Conservation (phyloP, 2,888 invertebrate genomes). For the Mactromeris polynyma region DNA sequence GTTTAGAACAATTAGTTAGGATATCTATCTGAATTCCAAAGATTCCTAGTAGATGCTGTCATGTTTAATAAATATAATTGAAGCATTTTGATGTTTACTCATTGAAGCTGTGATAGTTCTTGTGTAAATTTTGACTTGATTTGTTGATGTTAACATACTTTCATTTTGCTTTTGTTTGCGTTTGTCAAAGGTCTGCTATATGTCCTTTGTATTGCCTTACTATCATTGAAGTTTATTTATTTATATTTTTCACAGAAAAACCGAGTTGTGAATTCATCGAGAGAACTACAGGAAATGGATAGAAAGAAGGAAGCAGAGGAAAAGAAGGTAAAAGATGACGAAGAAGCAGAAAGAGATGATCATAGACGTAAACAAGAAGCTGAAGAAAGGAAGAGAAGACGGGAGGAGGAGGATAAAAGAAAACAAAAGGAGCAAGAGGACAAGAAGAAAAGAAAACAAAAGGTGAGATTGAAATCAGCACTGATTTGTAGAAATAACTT, state of each 20-base stretch:
- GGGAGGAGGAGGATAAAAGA: slow-evolving; percentile 62
- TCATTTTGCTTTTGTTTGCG: too few relatives aligned
- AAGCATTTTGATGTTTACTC: too few relatives aligned
- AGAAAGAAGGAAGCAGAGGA: slow-evolving; percentile 75
- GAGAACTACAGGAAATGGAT: slow-evolving; percentile 75
- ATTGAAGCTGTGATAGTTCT: too few relatives aligned
- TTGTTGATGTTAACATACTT: too few relatives aligned
- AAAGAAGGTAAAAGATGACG: slow-evolving; percentile 61
- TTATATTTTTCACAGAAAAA: slow-evolving; percentile 73
- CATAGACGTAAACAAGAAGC: slow-evolving; percentile 57
- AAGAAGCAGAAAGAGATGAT: slow-evolving; percentile 69
- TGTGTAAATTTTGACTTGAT: too few relatives aligned
- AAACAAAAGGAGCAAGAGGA: slow-evolving; percentile 47
- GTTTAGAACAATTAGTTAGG: too few relatives aligned
- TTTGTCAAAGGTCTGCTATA: too few relatives aligned
- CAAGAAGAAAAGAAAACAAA: slow-evolving; percentile 32
- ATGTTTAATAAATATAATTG: too few relatives aligned
- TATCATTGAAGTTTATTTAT: not conserved
- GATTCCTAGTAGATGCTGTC: too few relatives aligned
- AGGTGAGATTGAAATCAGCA: not conserved
- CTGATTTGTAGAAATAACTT: too few relatives aligned
- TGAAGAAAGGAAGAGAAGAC: slow-evolving; percentile 61
- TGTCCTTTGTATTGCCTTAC: too few relatives aligned
- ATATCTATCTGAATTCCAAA: too few relatives aligned
- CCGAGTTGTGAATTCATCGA: slow-evolving; percentile 77